phyloP scores from a whole-genome alignment of 2,113 vertebrate genomes.

The Colinus virginianus region DNA sequence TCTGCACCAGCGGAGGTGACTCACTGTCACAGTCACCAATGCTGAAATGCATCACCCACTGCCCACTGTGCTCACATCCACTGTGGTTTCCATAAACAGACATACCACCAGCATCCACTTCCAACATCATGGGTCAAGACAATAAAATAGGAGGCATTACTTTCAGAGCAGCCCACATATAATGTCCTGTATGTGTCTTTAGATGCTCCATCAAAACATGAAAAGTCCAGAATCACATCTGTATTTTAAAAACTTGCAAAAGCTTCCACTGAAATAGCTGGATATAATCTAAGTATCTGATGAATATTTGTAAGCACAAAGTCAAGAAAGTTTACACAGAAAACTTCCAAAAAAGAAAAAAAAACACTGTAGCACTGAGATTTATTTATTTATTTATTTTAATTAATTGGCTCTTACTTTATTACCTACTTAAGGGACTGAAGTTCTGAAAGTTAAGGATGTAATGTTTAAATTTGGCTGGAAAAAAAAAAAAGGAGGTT shows the following conservation, averaged over 20 bases:
- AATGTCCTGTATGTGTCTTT: background rate
- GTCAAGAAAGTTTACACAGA: background rate
- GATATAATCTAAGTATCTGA: background rate
- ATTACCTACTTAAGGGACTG: background rate
- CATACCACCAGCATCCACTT: background rate
- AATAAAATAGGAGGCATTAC: background rate
- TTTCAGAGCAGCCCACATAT: background rate
- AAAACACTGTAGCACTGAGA: background rate
- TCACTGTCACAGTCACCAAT: background rate
- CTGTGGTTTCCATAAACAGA: background rate
- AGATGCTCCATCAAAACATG: background rate
- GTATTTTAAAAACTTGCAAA: background rate
- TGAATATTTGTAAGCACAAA: background rate
- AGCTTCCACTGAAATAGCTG: background rate
- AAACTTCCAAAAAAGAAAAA: background rate
- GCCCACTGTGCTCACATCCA: too few species aligned
- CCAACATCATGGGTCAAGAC: background rate
- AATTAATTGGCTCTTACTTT: background rate
- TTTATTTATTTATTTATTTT: background rate
- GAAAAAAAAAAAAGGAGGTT: slow-evolving; percentile 21
- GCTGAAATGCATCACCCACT: background rate
- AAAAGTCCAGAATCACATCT: background rate
- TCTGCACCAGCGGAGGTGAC: too few species aligned
- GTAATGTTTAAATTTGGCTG: slow-evolving; percentile 38
- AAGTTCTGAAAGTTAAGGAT: background rate